Conservation (phyloP, 2,113 vertebrate genomes). For the Barnardius zonarius region DNA sequence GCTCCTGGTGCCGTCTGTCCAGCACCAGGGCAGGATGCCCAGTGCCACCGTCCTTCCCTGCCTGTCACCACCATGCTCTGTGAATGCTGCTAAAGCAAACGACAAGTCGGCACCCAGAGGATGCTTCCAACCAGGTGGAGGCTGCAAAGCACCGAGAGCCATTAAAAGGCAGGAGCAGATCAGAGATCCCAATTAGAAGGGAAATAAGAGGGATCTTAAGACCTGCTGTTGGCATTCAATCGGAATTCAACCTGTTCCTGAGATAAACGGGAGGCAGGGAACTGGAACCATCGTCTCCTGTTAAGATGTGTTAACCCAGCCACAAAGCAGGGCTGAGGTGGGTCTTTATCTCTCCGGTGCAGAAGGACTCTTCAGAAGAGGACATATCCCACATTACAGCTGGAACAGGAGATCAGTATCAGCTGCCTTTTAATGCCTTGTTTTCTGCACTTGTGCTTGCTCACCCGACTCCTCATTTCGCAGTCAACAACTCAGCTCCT, state of each 20-base stretch:
- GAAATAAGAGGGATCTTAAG: not conserved
- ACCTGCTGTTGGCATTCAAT: not conserved
- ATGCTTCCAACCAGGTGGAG: not conserved
- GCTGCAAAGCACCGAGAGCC: not conserved
- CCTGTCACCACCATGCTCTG: not conserved
- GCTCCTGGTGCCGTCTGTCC: not conserved
- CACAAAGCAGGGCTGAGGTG: not conserved
- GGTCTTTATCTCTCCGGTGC: not conserved
- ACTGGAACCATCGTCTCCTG: not conserved
- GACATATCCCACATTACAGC: not conserved
- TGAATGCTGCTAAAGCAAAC: not conserved
- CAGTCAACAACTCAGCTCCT: not conserved
- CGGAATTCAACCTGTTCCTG: not conserved
- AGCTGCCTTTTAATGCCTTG: not conserved
- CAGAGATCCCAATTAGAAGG: not conserved
- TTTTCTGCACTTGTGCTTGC: not conserved
- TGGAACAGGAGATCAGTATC: not conserved
- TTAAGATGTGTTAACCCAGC: not conserved
- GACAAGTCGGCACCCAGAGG: not conserved
- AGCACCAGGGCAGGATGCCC: not conserved
- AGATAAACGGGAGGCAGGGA: not conserved
- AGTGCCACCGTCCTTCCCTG: not conserved
- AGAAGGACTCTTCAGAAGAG: not conserved
- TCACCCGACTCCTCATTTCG: not conserved
- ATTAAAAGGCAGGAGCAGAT: not conserved